phyloP scores from a whole-genome alignment of 2,797 vertebrate species.

The Rousettus madagascariensis region DNA sequence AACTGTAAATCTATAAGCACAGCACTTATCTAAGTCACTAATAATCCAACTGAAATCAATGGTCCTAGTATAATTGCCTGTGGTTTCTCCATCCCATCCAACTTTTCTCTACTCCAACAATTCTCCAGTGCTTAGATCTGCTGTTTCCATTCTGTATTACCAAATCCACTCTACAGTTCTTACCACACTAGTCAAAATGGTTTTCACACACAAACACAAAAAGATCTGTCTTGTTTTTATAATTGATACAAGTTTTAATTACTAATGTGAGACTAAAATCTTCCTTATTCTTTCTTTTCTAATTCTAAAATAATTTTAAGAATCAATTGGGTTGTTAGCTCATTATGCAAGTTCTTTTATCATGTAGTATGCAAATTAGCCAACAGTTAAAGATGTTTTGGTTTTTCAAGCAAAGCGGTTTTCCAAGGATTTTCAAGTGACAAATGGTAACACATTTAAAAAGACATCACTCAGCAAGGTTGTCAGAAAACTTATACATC shows the following conservation, averaged over 20 bases:
- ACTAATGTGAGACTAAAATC: background rate
- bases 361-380: background rate
- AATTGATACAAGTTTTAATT: background rate
- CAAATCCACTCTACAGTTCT: background rate
- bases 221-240: background rate
- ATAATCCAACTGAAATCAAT: constrained; percentile 29
- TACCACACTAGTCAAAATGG: background rate
- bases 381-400: background rate
- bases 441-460: constrained; percentile 1
- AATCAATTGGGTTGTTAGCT: background rate
- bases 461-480: background rate
- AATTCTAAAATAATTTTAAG: background rate
- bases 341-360: constrained; percentile 11
- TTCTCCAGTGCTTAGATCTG: background rate
- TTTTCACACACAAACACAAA: background rate
- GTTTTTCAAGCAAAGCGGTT: background rate
- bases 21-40: constrained; percentile 21
- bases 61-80: background rate
- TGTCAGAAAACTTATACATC: background rate
- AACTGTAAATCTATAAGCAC: background rate
- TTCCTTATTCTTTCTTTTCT: background rate
- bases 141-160: background rate
- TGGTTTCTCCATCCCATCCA: background rate
- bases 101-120: background rate
- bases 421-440: background rate